A percentile compares a stretch with the other conserved stretches of the same genome.
These are phyloP conservation scores for Sinonovacula constricta DNA, from an alignment of 1,140 invertebrate species.

Conservation along the genomic window DNA sequence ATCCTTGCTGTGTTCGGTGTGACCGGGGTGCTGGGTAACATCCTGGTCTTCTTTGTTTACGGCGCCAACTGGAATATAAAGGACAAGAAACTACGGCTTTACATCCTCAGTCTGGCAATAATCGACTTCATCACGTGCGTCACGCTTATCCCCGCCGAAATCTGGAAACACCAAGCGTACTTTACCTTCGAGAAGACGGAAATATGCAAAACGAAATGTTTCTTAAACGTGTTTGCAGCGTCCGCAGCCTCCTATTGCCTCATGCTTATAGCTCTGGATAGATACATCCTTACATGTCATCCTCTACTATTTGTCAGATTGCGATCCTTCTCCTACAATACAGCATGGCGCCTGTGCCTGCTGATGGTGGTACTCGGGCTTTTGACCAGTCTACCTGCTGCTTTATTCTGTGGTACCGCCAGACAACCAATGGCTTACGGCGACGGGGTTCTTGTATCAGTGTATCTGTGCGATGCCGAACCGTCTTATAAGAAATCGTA, in stretches of 20 bases:
- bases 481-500: background rate
- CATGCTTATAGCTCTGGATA: constrained; percentile 14
- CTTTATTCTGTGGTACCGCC: constrained; percentile 23
- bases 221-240: constrained; percentile 43
- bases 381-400: constrained; percentile 17
- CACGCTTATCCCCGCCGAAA: constrained; percentile 40
- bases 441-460: background rate
- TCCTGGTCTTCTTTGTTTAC: constrained; percentile 38
- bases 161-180: constrained; percentile 23
- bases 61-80: constrained; percentile 19
- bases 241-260: constrained; percentile 31
- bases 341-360: constrained; percentile 23
- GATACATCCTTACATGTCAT: constrained; percentile 32
- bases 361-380: constrained; percentile 24
- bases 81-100: constrained; percentile 36
- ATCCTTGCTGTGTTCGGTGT: constrained; percentile 22
- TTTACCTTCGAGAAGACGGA: constrained; percentile 27
- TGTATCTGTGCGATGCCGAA: constrained; percentile 34
- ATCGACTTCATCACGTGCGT: constrained; percentile 43
- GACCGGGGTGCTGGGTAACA: constrained; percentile 25
- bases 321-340: background rate
- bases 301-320: constrained; percentile 11
- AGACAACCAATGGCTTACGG: background rate
- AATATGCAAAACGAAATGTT: constrained; percentile 43
- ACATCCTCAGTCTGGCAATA: constrained; percentile 19